Base-by-base conservation (phyloP, 2,888 invertebrate species). In the Eueremaeus valkanovi region DNA sequence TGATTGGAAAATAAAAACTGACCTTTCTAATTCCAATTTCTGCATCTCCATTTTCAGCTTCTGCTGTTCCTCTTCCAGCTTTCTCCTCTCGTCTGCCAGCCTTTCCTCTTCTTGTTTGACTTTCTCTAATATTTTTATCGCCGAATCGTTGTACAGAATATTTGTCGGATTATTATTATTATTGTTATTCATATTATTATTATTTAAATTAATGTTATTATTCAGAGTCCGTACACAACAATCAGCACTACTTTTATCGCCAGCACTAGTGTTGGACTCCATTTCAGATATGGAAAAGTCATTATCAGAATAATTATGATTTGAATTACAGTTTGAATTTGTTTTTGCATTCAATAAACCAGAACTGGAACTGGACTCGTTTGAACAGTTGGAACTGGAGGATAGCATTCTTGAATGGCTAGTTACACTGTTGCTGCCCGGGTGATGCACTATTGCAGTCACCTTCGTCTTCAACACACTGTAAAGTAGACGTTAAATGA, bases 21-120 rank as follows among this genome's bases (percentile, higher is more conserved):
- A 61, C 61, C 76, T 81, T 75, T 82, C 81, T 73, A 81, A 80
- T 68, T 81, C 81, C 42, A 82, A 78, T 66, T 80, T 78, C n/a
- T 80, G 79, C 6, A 80, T 79, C 76, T 82, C 81, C 55, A 80
- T 80, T 40, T 79, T 73, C 0, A 82, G 76, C 58, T 80, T 72
- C 61, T 79, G 78, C 73, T 81, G 81, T 36, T 81, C 81, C 68
- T 82, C 81, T 45, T 82, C 80, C 27, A 82, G 74, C 49, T 81
- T 81, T 63, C 80, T 73, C 40, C 80, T 76, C 58, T 82, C 82
- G 73, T 81, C 81, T 0, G 77, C 78, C 13, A 82, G 77, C 76
- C 80, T 79, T 49, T 80, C 79, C 55, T 81, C 81, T 73, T 82
- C 81, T 16, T 73, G 45, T 74, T 68, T 73, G 9, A 78, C 73